Evolutionary conservation across 2,797 vertebrate species (phyloP).

Genomic region (Onychomys torridus): DNA sequence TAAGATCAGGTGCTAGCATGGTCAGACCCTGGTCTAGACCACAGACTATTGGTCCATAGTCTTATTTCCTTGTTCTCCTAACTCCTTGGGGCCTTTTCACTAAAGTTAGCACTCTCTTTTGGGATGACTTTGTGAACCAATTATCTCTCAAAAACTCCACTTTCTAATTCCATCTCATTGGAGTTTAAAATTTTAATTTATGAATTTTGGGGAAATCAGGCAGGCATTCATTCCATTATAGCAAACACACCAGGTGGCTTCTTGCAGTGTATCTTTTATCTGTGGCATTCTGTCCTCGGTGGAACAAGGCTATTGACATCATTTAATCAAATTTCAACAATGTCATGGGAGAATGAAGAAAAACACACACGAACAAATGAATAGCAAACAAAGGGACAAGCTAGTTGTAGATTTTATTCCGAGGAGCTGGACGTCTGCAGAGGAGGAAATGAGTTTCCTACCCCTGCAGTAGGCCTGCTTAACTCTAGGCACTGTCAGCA

Average conservation of each 20-base stretch:
- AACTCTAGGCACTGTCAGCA: conserved; percentile 67
- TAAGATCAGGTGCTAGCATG: background rate
- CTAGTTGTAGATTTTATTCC: background rate
- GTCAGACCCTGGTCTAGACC: background rate
- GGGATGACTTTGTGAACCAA: background rate
- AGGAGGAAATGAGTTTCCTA: background rate
- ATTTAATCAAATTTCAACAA: conserved; percentile 57
- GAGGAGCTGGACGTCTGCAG: conserved; percentile 14
- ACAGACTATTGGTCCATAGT: background rate
- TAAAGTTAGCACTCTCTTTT: background rate
- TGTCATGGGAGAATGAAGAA: conserved; percentile 14
- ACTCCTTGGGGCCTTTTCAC: background rate
- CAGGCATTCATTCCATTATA: background rate
- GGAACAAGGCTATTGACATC: conserved; percentile 29
- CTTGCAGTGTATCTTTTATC: conserved; percentile 21
- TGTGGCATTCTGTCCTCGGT: background rate
- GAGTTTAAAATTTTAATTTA: background rate
- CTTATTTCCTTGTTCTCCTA: background rate
- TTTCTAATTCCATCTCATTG: background rate
- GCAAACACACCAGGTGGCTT: background rate
- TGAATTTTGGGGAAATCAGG: background rate
- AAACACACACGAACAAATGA: background rate
- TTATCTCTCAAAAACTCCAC: background rate
- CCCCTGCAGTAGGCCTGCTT: conserved; percentile 44
- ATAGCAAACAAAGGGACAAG: conserved; percentile 36